phyloP scores from a whole-genome alignment of 2,797 vertebrate genomes.

The Galaxias olidus region DNA sequence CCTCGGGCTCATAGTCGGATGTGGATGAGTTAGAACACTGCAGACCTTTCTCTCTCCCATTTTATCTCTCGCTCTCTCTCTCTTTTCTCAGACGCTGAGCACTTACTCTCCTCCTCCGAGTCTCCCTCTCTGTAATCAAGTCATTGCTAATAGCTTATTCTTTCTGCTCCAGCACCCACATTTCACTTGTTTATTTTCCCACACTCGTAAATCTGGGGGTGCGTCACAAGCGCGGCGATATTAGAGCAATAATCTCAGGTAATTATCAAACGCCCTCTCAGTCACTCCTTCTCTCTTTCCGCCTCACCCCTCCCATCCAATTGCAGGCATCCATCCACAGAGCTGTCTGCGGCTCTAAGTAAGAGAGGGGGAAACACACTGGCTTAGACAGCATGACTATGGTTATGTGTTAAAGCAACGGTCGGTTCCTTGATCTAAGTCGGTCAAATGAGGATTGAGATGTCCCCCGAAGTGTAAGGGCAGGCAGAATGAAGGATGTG shows the following conservation, averaged over 20 bases:
- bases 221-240: slow-evolving; percentile 94
- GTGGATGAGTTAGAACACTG: slow-evolving; percentile 75
- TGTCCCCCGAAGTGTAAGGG: too few species aligned
- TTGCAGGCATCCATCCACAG: slow-evolving; percentile 29
- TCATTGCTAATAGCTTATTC: slow-evolving; percentile 98
- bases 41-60: slow-evolving; percentile 66
- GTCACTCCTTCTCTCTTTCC: slow-evolving; percentile 67
- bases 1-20: slow-evolving; percentile 74
- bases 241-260: slow-evolving; percentile 99
- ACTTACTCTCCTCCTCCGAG: too few species aligned
- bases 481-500: too few species aligned
- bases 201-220: slow-evolving; percentile 94
- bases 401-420: too few species aligned
- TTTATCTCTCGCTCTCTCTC: slow-evolving; percentile 18
- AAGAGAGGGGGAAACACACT: neutral
- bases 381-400: too few species aligned
- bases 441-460: too few species aligned
- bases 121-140: slow-evolving; percentile 92
- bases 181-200: slow-evolving; percentile 99
- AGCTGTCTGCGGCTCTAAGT: slow-evolving; percentile 62
- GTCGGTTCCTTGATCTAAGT: too few species aligned
- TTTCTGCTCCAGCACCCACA: slow-evolving; percentile 99
- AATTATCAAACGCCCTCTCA: slow-evolving; percentile 88
- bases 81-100: too few species aligned
- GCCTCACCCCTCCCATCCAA: slow-evolving; percentile 4